Conservation (phyloP, 2,888 invertebrate species). For the Drosophila putrida region DNA sequence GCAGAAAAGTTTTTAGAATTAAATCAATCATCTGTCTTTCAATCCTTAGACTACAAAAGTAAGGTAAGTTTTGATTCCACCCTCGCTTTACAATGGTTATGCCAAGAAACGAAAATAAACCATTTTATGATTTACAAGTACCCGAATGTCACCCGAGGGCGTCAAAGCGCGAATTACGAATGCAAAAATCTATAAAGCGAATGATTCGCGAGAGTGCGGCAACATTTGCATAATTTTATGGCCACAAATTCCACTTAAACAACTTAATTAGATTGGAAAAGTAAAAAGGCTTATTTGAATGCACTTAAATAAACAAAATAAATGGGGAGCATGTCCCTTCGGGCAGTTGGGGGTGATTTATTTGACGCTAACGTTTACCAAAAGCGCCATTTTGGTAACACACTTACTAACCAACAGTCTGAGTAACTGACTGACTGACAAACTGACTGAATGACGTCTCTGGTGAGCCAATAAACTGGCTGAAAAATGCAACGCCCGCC, state of each 20-base stretch:
- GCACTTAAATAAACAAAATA: constrained; percentile 71
- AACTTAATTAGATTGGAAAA: constrained; percentile 73
- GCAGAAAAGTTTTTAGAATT: background rate
- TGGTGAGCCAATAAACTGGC: constrained; percentile 51
- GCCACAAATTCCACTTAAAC: constrained; percentile 74
- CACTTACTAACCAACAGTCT: constrained; percentile 11
- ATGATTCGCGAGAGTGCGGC: constrained; percentile 36
- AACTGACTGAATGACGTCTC: constrained; percentile 51
- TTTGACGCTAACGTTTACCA: constrained; percentile 35
- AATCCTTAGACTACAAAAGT: background rate
- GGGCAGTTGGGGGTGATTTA: constrained; percentile 67
- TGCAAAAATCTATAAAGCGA: constrained; percentile 51
- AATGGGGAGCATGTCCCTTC: constrained; percentile 69
- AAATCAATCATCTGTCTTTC: background rate
- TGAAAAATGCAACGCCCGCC: constrained; percentile 48
- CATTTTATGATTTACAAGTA: constrained; percentile 65
- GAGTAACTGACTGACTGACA: constrained; percentile 30
- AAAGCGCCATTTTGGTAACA: constrained; percentile 61
- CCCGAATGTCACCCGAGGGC: constrained; percentile 41
- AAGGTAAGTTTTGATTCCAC: constrained; percentile 9
- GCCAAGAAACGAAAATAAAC: constrained; percentile 45
- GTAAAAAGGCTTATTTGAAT: constrained; percentile 68
- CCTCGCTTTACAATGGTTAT: constrained; percentile 23
- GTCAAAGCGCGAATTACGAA: constrained; percentile 64
- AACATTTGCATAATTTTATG: constrained; percentile 77